phyloP scores from a whole-genome alignment of 2,797 vertebrate species.

The Odontamblyopus rebecca region DNA sequence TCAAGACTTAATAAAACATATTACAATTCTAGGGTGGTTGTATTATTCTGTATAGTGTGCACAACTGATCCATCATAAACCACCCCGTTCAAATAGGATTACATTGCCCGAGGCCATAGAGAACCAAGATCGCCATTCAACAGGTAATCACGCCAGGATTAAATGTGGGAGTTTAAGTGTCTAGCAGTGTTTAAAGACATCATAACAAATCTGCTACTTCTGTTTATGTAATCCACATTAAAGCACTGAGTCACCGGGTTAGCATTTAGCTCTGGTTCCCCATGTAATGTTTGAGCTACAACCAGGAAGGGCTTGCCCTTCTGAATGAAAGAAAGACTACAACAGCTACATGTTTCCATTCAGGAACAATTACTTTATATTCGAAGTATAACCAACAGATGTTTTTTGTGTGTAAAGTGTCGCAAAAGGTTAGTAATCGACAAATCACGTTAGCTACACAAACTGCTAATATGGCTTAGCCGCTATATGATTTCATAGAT shows the following conservation, averaged over 20 bases:
- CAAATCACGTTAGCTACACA: not conserved
- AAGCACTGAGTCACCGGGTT: not conserved
- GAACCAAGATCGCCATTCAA: not conserved
- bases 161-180: not conserved
- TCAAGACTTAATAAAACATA: not conserved
- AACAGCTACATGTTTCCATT: too few relatives aligned
- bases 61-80: not conserved
- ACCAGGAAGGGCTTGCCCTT: not conserved
- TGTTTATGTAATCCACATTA: conserved; percentile 1
- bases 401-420: not conserved
- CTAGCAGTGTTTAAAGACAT: not conserved
- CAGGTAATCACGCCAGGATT: conserved; percentile 11
- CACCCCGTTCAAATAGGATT: conserved; percentile 6
- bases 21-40: not conserved
- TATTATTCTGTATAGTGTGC: not conserved
- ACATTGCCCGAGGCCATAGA: not conserved
- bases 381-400: too few relatives aligned
- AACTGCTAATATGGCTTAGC: conserved; percentile 4
- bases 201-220: not conserved
- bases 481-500: not conserved
- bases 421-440: not conserved
- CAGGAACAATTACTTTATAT: too few relatives aligned
- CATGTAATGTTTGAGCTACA: not conserved
- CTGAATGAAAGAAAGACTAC: not conserved
- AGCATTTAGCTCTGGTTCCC: not conserved